Evolutionary conservation across 2,113 vertebrate genomes (phyloP), one percentile per base, ranked within the genome.

Genomic region (Microcebus griseorufus): DNA sequence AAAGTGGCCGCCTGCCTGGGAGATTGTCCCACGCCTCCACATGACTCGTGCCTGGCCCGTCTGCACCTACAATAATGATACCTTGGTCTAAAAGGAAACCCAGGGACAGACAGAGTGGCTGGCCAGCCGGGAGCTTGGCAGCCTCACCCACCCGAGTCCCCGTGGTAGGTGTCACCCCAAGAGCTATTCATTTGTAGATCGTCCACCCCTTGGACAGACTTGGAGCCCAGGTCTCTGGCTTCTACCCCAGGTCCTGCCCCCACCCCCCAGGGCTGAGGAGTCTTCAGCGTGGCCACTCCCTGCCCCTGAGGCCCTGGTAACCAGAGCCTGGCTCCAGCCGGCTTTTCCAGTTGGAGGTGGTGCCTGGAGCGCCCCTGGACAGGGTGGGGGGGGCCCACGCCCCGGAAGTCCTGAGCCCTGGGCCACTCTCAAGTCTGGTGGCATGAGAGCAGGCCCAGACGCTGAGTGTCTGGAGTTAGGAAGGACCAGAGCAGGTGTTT

Each of bases 321-420:
- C 88, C 90, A 55, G 92, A 97, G 95, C 97, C 96, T 81, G 58
- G 67, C 76, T 95, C 75, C 72, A 96, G 98, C 98, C 81, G 90
- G 98, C 97, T 98, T 98, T 98, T 98, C 97, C 72, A 4, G 97
- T 97, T 97, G 65, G 93, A 97, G 98, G 96, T 96, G 96, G 96
- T 94, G 96, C 90, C 95, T 25, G 2, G 91, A 97, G 94, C 3
- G 37, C 91, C 95, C 98, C 95, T 88, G 95, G 70, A 75, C 72
- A 78, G 60, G 65, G 92, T 81, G 87, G 79, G 81, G n/a, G n/a
- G n/a, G 92, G 51, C 79, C 78, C 88, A 92, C 58, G 3, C 96
- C 94, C 97, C 53, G 93, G 95, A 97, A 98, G 96, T 95, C 90
- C 70, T 29, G 39, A 73, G 76, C 60, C 65, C 39, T 51, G 27